phyloP scores from a whole-genome alignment of 2,797 vertebrate species.

The Diplodus sargus region DNA sequence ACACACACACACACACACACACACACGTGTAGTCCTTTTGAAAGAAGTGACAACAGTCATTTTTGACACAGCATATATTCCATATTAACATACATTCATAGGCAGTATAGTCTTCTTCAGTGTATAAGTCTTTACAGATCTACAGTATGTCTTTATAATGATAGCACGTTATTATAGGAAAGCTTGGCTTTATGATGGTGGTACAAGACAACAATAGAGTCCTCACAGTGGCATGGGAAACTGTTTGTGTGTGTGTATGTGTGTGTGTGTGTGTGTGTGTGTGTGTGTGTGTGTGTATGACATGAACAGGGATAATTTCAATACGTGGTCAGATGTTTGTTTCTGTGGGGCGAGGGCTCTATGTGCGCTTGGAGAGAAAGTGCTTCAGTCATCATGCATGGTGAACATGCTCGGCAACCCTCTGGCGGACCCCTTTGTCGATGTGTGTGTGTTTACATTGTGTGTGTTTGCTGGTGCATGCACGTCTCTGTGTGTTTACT shows the following conservation, averaged over 20 bases:
- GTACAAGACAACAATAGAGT: conserved; percentile 79
- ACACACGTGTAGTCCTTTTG: conserved; percentile 8
- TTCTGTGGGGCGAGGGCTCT: conserved; percentile 64
- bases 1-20: conserved; percentile 24
- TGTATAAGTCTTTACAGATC: conserved; percentile 87
- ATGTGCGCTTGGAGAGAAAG: conserved; percentile 88
- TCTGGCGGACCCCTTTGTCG: conserved; percentile 65
- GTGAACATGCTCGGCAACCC: conserved; percentile 75
- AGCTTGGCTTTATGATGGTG: conserved; percentile 78
- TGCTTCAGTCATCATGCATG: conserved; percentile 83
- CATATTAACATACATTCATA: conserved; percentile 87
- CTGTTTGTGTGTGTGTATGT: conserved; percentile 17
- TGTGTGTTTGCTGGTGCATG: conserved; percentile 56
- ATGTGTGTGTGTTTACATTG: conserved; percentile 56
- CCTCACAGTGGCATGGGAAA: conserved; percentile 77
- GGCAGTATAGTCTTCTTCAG: conserved; percentile 88
- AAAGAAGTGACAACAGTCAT: conserved; percentile 69
- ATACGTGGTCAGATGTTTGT: conserved; percentile 36
- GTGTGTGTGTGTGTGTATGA: neutral
- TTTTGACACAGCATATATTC: conserved; percentile 88
- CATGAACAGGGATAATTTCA: neutral
- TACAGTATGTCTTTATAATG: conserved; percentile 83
- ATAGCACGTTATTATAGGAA: conserved; percentile 81
- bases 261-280: conserved; percentile 1
- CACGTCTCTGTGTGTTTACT: conserved; percentile 58